Conservation (phyloP, 30 jellyfish, hydroid and myxozoan species). For the Turritopsis dohrnii region DNA sequence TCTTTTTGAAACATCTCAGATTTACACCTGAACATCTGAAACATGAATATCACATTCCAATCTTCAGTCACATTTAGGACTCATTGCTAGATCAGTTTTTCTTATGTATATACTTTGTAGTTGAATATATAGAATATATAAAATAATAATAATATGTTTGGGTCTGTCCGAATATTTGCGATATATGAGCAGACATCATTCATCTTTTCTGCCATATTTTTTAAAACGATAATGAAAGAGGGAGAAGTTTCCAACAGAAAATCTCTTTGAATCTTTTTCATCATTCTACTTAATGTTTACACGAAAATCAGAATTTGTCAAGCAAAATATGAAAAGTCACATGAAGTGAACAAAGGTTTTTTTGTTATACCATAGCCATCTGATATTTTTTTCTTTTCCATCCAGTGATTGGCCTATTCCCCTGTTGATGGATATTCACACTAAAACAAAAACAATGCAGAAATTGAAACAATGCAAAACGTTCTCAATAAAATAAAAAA, state of each 20-base stretch:
- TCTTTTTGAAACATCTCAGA: no score
- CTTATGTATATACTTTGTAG: no score
- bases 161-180: no score
- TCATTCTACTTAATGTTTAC: neutral
- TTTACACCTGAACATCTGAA: neutral
- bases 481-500: neutral
- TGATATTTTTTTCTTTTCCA: slow-evolving; percentile 27
- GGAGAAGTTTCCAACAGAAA: no score
- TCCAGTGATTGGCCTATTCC: slow-evolving; percentile 41
- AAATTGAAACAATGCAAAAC: neutral
- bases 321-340: neutral
- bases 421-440: slow-evolving; percentile 12
- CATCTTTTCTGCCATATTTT: no score
- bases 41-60: neutral
- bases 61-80: no score
- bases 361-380: slow-evolving; percentile 15
- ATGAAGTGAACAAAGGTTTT: neutral
- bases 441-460: neutral
- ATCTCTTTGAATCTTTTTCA: no score
- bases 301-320: neutral
- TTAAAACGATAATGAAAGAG: no score
- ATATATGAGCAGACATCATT: no score
- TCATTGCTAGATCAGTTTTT: no score
- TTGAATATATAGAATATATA: no score
- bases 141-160: no score